Evolutionary conservation across 2,113 vertebrate genomes (phyloP).

Genomic region (Tiliqua scincoides): DNA sequence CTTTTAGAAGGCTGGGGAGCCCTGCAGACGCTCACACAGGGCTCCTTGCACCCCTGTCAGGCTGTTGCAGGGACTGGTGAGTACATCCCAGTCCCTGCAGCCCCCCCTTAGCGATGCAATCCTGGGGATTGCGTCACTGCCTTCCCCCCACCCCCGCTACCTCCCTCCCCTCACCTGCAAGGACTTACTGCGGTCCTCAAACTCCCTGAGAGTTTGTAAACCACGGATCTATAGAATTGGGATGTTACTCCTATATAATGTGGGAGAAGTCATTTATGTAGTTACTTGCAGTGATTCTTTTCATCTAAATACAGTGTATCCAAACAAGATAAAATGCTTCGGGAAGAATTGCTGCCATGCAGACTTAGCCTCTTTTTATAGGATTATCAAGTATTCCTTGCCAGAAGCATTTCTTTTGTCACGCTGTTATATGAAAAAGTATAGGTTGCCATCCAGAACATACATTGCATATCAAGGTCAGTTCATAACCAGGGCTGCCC

Average conservation of each 20-base stretch:
- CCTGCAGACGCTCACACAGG: too few relatives aligned
- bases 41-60: too few relatives aligned
- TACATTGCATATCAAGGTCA: neutral
- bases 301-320: neutral
- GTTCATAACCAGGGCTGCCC: neutral
- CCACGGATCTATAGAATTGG: too few relatives aligned
- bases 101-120: too few relatives aligned
- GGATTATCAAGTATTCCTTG: neutral
- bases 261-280: neutral
- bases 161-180: too few relatives aligned
- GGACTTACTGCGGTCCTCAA: too few relatives aligned
- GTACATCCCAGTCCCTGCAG: too few relatives aligned
- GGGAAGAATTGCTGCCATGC: neutral
- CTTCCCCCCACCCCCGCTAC: too few relatives aligned
- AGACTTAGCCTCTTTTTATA: neutral
- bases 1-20: too few relatives aligned
- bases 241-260: neutral
- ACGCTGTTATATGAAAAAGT: neutral
- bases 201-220: too few relatives aligned
- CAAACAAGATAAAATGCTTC: neutral
- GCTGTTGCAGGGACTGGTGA: too few relatives aligned
- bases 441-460: neutral
- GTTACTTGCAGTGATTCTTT: neutral
- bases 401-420: neutral
- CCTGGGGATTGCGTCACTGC: too few relatives aligned